Evolutionary conservation across 2,888 invertebrate genomes (phyloP), one percentile per base, ranked within the genome.

Genomic region (Chironomus tentans): DNA sequence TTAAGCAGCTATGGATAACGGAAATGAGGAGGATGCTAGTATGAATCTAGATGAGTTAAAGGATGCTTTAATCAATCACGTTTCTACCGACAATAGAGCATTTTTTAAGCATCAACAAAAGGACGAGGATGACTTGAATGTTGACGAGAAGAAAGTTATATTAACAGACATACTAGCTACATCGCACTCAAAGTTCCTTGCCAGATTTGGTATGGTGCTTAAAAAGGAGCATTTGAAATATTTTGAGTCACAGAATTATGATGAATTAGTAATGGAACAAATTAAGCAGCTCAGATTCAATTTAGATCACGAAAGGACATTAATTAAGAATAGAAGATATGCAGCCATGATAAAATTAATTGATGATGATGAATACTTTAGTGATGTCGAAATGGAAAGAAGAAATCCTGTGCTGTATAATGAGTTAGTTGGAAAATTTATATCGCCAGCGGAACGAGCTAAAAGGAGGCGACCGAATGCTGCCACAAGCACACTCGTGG

Each of bases 351-450:
- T 92, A 80, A 87, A 89, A 80, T 83, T 97, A 78, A 85, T 92
- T 56, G 84, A 87, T 72, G 88, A 90, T 78, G 87, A 88, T 79
- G 86, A 87, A 28, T 97, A 97, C 83, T 98, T 98, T 81, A 92
- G 92, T 81, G 96, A 97, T 82, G 89, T 89, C 77, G 93, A 95
- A 86, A 98, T 98, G 97, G 94, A 95, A 89, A 90, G 89, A 79
- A 85, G 98, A 77, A 94, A 95, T 82, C 98, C 97, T 0, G 85
- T 93, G 74, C 84, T 97, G 0, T 98, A 94, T 84, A 94, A 97
- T 78, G 92, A 96, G 80, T 85, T 98, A 79, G 87, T 98, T 65
- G 97, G 96, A 0, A 92, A 91, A 80, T 95, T 92, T 82, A 83
- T 97, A 78, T 90, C 91, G 2, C 89, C 91, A 77, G 89, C 90